Evolutionary conservation across 2,797 vertebrate genomes (phyloP).

Genomic region (Hydrocynus forskahlii): DNA sequence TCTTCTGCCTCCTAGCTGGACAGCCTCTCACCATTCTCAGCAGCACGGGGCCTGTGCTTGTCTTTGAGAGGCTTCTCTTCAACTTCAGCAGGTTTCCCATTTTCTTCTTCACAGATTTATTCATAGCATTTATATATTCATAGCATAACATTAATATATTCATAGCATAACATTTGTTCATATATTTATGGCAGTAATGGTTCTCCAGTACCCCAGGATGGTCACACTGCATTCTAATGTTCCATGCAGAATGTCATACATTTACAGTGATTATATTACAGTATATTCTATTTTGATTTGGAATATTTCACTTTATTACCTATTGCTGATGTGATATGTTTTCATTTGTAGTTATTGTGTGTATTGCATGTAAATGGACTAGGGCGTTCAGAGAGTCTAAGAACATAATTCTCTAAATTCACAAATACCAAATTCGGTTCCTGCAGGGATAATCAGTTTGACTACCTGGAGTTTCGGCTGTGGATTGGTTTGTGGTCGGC

Average conservation of each 20-base stretch:
- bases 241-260: neutral
- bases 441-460: slow-evolving; percentile 87
- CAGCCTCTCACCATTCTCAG: slow-evolving; percentile 97
- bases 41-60: slow-evolving; percentile 96
- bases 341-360: no score
- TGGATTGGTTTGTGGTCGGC: slow-evolving; percentile 99
- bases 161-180: no score
- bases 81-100: slow-evolving; percentile 83
- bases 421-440: neutral
- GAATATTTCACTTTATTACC: neutral
- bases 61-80: slow-evolving; percentile 98
- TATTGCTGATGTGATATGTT: neutral
- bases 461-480: slow-evolving; percentile 97
- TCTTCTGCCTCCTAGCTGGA: slow-evolving; percentile 93
- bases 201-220: neutral
- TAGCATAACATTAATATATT: no score
- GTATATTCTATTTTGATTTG: neutral
- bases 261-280: neutral
- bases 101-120: no score
- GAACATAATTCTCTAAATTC: neutral
- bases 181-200: no score
- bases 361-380: neutral
- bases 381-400: neutral
- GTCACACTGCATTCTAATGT: neutral
- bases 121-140: no score